Conservation (phyloP, 1,140 invertebrate species). For the Drosophila tani region DNA sequence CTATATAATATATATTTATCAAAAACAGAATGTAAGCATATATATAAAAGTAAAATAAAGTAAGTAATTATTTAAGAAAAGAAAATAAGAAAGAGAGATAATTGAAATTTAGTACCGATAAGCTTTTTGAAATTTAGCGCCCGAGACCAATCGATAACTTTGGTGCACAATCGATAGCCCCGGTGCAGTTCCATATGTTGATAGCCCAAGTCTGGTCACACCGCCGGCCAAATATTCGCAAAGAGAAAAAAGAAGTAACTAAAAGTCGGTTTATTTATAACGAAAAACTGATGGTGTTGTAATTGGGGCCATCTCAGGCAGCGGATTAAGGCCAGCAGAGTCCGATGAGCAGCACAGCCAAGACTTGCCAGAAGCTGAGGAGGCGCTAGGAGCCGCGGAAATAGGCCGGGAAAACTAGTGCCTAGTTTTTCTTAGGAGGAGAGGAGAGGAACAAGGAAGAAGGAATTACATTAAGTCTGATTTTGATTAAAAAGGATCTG, state of each 20-base stretch:
- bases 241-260: not conserved
- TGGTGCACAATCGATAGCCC: no score
- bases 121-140: not conserved
- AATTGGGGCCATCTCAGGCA: constrained; percentile 1
- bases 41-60: not conserved
- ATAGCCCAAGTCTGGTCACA: constrained; percentile 4
- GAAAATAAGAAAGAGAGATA: not conserved
- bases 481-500: constrained; percentile 41
- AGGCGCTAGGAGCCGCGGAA: constrained; percentile 21
- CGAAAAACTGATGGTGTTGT: constrained; percentile 15
- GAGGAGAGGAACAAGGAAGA: constrained; percentile 8
- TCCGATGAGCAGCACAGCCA: constrained; percentile 21
- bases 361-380: constrained; percentile 14
- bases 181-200: constrained; percentile 1
- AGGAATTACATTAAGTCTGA: constrained; percentile 64
- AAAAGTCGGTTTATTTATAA: constrained; percentile 41
- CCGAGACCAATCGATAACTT: not conserved
- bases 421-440: constrained; percentile 5
- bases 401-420: constrained; percentile 9
- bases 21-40: no score
- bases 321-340: constrained; percentile 1
- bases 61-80: not conserved
- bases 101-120: not conserved
- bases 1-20: no score
- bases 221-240: constrained; percentile 5